Evolutionary conservation across 2,797 vertebrate genomes (phyloP), one percentile per base, ranked within the genome.

Genomic region (Heliangelus exortis): DNA sequence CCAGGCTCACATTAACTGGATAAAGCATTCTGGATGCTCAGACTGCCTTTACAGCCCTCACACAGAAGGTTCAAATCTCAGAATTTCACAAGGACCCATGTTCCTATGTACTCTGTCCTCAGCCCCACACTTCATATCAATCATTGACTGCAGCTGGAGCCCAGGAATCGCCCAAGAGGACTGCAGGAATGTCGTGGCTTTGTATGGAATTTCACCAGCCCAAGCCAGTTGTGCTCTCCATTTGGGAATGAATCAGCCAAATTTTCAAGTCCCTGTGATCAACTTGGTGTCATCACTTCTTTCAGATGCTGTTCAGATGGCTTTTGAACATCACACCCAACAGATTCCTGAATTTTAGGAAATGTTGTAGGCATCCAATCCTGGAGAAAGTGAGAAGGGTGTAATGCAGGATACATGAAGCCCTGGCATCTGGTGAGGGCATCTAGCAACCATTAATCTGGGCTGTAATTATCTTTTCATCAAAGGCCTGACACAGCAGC

Each of bases 131-230:
- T 92, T 66, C 1, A 11, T 72, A 89, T 93, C 93, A 96, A 91
- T 94, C 92, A 91, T 88, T 95, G 92, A 92, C 91, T 93, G 90
- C 59, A 79, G 74, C 79, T 6, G 59, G 85, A 95, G 80, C 63
- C 69, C 73, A 57, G 53, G 80, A 73, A 92, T 92, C 7, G 18
- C 75, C 89, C 7, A 23, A 62, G 76, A 89, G 61, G 47, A 67
- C 82, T 72, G 58, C 34, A 89, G 91, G 93, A 95, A 93, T 96
- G 93, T 95, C 0, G 0, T 65, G 79, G 83, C 86, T 94, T 92
- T 2, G 29, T 93, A 81, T 68, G 93, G 93, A 95, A 94, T 96
- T 92, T 94, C 92, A 80, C 82, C 69, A 75, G 71, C 5, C 1
- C 0, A 3, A 96, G 75, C 68, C 76, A 89, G 90, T 89, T 91